Evolutionary conservation across 2,888 invertebrate genomes (phyloP), one percentile per base, ranked within the genome.

Genomic region (Hyalella azteca): DNA sequence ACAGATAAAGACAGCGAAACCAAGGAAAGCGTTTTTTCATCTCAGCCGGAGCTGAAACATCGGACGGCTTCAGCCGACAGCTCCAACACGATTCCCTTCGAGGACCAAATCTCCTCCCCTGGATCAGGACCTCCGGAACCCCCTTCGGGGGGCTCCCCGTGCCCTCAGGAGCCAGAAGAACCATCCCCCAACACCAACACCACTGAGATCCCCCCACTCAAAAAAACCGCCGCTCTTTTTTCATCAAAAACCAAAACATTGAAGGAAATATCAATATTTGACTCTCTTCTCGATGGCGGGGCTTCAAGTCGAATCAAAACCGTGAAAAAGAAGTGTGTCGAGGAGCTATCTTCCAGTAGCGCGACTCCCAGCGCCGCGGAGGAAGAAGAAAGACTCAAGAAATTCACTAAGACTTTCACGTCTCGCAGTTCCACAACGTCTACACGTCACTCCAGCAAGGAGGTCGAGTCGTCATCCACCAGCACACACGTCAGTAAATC

Each of bases 241-340:
- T 75, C 75, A 1, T 22, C 79, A 48, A 80, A 80, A 41, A 66
- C 75, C 19, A 81, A 82, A 40, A 39, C 75, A 19, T 48, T 82
- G 15, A 82, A 49, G 4, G 81, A 82, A 75, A 79, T 82, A 39
- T 80, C 82, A 19, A 79, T 82, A 26, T 82, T 82, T 66, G 81
- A 81, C 26, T 32, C 29, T 15, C 73, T 54, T 13, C 11, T 66
- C 15, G 78, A 41, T 29, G 78, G 48, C 36, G 45, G 19, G 19
- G 29, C 75, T 9, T 75, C 75, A n/a, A 75, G 26, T 75, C 29
- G 36, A 7, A 75, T 54, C 19, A 50, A 22, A 49, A 79, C 48
- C 19, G 59, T 50, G n/a, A 29, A 50, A 32, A 66, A 66, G 45
- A 66, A 45, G 32, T 41, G 54, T 9, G 26, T 32, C 41, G 48